These are phyloP conservation scores for Macrocentrus cingulum DNA, from an alignment of 1,140 invertebrate genomes.

Conservation along the genomic window DNA sequence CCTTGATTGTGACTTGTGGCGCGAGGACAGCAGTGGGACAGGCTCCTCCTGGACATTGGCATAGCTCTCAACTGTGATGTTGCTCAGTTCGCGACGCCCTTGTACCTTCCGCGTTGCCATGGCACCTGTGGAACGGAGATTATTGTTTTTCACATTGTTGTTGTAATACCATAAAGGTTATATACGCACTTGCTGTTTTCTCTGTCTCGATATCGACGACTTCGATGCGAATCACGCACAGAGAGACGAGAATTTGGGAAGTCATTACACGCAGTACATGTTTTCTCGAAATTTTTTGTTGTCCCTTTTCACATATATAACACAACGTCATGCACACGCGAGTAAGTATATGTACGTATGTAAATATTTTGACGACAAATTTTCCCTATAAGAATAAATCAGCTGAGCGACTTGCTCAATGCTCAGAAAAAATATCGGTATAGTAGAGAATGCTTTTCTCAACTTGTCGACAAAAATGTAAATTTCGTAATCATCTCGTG, in stretches of 20 bases:
- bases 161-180: conserved; percentile 24
- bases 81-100: conserved; percentile 62
- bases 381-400: no score
- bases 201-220: conserved; percentile 51
- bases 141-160: conserved; percentile 9
- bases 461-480: no score
- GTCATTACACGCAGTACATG: conserved; percentile 45
- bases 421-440: no score
- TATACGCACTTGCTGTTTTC: conserved; percentile 44
- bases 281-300: background rate
- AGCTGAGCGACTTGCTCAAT: no score
- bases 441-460: no score
- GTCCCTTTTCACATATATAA: background rate
- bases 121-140: conserved; percentile 31
- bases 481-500: no score
- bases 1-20: conserved; percentile 36
- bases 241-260: conserved; percentile 58
- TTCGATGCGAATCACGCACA: conserved; percentile 64
- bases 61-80: conserved; percentile 70
- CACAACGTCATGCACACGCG: no score
- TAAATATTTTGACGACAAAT: no score
- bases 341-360: no score
- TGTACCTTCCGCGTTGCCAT: conserved; percentile 57
- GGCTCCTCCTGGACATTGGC: conserved; percentile 57
- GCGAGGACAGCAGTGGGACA: conserved; percentile 36